Evolutionary conservation across 2,113 vertebrate species (phyloP).

Genomic region (Eurystomus gularis): DNA sequence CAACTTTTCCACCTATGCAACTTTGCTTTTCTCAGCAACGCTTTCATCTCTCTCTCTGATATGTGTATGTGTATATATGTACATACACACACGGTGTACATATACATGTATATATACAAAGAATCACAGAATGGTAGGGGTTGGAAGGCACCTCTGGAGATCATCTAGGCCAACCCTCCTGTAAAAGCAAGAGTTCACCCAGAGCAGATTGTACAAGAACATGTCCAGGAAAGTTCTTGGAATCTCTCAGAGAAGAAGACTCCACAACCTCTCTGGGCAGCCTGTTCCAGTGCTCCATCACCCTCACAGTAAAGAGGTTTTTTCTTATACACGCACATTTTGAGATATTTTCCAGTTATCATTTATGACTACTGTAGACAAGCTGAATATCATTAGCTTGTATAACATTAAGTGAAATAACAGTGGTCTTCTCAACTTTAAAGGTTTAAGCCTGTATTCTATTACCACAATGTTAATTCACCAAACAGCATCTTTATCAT

Average conservation of each 20-base stretch:
- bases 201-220: too few relatives aligned
- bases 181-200: too few relatives aligned
- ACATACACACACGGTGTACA: not conserved
- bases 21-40: not conserved
- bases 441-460: not conserved
- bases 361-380: not conserved
- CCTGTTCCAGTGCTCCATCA: too few relatives aligned
- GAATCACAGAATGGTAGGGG: too few relatives aligned
- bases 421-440: too few relatives aligned
- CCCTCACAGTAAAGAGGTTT: too few relatives aligned
- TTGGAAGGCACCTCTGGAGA: too few relatives aligned
- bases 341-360: not conserved
- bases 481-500: not conserved
- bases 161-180: too few relatives aligned
- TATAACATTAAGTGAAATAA: not conserved
- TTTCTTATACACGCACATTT: not conserved
- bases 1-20: not conserved
- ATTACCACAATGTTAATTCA: not conserved
- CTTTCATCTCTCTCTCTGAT: not conserved
- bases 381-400: not conserved
- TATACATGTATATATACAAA: too few relatives aligned
- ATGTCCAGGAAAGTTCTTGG: too few relatives aligned
- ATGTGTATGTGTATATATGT: not conserved
- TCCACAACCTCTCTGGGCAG: too few relatives aligned
- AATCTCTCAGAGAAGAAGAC: too few relatives aligned